Evolutionary conservation across 1,140 invertebrate species (phyloP), one percentile per base, ranked within the genome.

Genomic region (Paralvinella palmiformis): DNA sequence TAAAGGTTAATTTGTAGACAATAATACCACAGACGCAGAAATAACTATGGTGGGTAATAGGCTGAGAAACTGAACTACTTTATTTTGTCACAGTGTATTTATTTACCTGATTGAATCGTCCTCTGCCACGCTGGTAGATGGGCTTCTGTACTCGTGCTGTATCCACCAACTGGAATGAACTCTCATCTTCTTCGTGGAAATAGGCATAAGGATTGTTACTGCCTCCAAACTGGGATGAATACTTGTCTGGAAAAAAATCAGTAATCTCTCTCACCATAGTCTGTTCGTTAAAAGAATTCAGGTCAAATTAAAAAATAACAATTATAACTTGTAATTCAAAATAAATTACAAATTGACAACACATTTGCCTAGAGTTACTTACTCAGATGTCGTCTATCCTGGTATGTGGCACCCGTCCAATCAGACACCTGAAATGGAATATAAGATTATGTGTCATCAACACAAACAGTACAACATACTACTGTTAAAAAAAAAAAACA

Each of bases 131-230:
- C 66, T 79, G 77, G 62, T 79, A 79, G 6, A 75, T 63, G 13
- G 78, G 79, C 64, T 78, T 77, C 68, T 77, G 76, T 17, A 76
- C 69, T 36, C 91, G 86, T 1, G 93, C 91, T 0, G 94, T 96
- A 75, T 97, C 94, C 68, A 98, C 95, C 79, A 98, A 81, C 75
- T 98, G 94, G 85, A 98, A 99, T n/a, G 91, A 92, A 65, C 90
- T 94, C 80, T 99, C 95, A 81, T 99, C 95, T 77, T 99, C 95
- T 73, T 98, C 94, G 75, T 98, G 95, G 77, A 91, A 96, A 74
- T 98, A 98, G 1, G 95, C 90, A 84, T 98, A 98, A 72, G 96
- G 94, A 75, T 88, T 94, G 33, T 91, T 91, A 66, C 90, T 88
- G 59, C 78, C 78, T 33, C 94, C 94, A 84, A 96, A 97, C 70